Conservation (phyloP, 2,888 invertebrate species). For the Corythucha ciliata region DNA sequence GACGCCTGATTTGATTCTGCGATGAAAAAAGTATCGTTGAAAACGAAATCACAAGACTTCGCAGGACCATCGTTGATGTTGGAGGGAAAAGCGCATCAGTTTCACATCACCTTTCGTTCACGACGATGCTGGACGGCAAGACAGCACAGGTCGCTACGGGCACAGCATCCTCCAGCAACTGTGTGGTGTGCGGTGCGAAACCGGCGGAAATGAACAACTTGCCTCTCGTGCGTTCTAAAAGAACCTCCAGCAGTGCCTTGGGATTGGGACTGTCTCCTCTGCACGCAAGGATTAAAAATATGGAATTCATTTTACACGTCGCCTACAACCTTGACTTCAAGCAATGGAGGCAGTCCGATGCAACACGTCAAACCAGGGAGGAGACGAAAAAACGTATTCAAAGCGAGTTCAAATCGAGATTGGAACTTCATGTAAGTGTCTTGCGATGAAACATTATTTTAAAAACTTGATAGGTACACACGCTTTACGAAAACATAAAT, state of each 20-base stretch:
- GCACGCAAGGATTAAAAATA: conserved; percentile 16
- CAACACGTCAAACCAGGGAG: too few relatives aligned
- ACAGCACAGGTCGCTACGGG: conserved; percentile 20
- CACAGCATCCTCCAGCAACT: conserved; percentile 15
- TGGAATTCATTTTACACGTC: conserved; percentile 12
- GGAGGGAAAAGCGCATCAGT: background rate
- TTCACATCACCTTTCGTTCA: conserved; percentile 5
- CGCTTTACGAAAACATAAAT: too few relatives aligned
- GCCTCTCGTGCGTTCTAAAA: too few relatives aligned
- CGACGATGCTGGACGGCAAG: conserved; percentile 28
- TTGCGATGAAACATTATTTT: too few relatives aligned
- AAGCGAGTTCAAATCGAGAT: too few relatives aligned
- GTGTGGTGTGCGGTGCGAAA: conserved; percentile 11
- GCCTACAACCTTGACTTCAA: conserved; percentile 14
- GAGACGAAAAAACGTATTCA: too few relatives aligned
- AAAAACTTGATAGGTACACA: too few relatives aligned
- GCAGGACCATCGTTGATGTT: background rate
- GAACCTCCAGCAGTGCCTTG: too few relatives aligned
- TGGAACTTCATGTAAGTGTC: too few relatives aligned
- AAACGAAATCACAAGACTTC: conserved; percentile 7
- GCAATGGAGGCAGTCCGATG: conserved; percentile 14
- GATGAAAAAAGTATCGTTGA: conserved; percentile 16
- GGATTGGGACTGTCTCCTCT: conserved; percentile 3
- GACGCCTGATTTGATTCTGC: conserved; percentile 25
- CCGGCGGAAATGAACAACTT: conserved; percentile 14